Base-by-base conservation (phyloP, 2,113 vertebrate species). In the Anser cygnoides region DNA sequence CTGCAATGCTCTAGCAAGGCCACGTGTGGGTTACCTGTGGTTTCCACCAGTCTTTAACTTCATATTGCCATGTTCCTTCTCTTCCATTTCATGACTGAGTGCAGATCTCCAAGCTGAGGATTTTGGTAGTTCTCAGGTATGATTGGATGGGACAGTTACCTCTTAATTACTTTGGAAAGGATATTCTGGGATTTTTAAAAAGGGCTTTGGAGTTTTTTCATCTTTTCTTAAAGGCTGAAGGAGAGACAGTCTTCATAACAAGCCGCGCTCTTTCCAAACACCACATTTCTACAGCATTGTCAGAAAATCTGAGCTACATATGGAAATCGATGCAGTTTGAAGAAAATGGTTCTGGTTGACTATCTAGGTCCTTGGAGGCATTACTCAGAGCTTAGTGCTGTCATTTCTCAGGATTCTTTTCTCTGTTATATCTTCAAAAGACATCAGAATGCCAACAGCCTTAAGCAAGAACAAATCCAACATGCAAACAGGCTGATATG, bases 331-430 rank as follows among this genome's bases (percentile, higher is more conserved):
- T 87, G 92, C 91, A 68, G 87, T 87, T 95, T 91, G 41, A 50
- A 95, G 74, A n/a, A 91, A 87, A 58, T 5, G 4, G 22, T 84
- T 87, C 87, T 85, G 78, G 44, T 70, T 83, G 87, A 72, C 84
- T 95, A 58, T 70, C 25, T 46, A 55, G 44, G 49, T 90, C 96
- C 93, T 94, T 74, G 66, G 91, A 95, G 94, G 95, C 85, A 91
- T 89, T 92, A 80, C 92, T 91, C 90, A 93, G 78, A 95, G 50
- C 35, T 95, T 63, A 17, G 37, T 41, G 74, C 94, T 95, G 93
- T 93, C 93, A 83, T 10, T 96, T 67, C 87, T 85, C 71, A 35
- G 58, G 85, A 91, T 62, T 79, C 62, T 33, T 11, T 94, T 79
- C 78, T 62, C 89, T 67, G 46, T 70, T 74, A 31, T 4, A 59